Evolutionary conservation across 2,113 vertebrate genomes (phyloP), one percentile per base, ranked within the genome.

Genomic region (Petrocephalus zakoni): DNA sequence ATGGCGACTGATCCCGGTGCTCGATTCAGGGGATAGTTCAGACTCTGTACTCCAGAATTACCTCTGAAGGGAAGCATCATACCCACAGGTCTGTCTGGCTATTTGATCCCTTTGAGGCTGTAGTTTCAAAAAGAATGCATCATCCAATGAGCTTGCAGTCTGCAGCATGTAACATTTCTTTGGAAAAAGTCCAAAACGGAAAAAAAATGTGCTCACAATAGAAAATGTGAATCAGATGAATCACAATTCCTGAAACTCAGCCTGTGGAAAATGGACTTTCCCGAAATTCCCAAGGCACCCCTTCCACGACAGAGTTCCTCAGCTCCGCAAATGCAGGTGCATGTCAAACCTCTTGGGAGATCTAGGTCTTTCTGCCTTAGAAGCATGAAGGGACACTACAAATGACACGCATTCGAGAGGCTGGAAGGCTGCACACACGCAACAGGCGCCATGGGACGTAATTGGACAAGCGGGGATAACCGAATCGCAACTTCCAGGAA

Each of bases 171-270:
- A 83, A 83, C 81, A 83, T 17, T 85, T 85, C 82, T 52, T 85
- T 85, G 47, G 46, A 51, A 49, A 52, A 47, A 85, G 25, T 68
- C 25, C 47, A 22, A 83, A 22, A 46, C 21, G 21, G 2, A 17
- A 81, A 87, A 21, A 29, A 61, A 87, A 87, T 64, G 42, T 19
- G 58, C 87, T 52, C 61, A 51, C 87, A 87, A 49, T 49, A 64
- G 61, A 87, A 87, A 75, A 46, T 51, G 37, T 61, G 46, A 47
- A 25, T n/a, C n/a, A n/a, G n/a, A 75, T 87, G 61, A 87, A 75
- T 34, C 47, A 21, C 46, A 52, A 47, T 52, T 78, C 51, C 64
- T 75, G 68, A 47, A 88, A 51, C n/a, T 52, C 17, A 42, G 37
- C 58, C 61, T 52, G 64, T 51, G 25, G n/a, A 22, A 87, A 87